Evolutionary conservation across 2,113 vertebrate species (phyloP).

Genomic region (Hydropotes inermis): DNA sequence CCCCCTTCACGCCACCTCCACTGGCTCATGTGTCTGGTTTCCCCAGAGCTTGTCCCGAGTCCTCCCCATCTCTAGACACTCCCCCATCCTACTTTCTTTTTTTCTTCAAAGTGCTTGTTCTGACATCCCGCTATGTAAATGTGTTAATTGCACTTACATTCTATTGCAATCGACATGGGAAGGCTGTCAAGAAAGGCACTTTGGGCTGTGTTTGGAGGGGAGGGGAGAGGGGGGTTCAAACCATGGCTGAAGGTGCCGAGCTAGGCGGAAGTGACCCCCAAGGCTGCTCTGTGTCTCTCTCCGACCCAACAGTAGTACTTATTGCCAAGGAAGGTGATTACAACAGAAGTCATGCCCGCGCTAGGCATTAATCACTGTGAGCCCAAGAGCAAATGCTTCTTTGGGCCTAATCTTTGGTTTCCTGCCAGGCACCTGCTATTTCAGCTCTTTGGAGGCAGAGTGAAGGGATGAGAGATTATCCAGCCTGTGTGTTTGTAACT

Average conservation of each 20-base stretch:
- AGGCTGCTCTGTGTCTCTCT: neutral
- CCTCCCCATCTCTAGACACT: neutral
- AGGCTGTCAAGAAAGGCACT: neutral
- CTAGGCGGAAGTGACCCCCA: neutral
- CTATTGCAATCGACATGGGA: neutral
- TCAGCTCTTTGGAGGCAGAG: neutral
- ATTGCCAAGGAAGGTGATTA: neutral
- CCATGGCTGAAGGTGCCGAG: neutral
- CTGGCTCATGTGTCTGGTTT: rapidly evolving
- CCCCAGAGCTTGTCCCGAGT: neutral
- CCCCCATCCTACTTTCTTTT: neutral
- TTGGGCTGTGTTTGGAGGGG: neutral
- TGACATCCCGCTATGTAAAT: neutral
- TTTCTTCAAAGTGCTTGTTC: neutral
- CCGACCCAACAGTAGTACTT: neutral
- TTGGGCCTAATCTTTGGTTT: neutral
- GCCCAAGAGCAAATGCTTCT: too few species aligned
- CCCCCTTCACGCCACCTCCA: rapidly evolving
- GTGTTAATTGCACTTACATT: neutral
- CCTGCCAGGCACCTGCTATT: too few species aligned
- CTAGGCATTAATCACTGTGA: neutral
- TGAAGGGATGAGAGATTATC: neutral
- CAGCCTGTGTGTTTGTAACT: neutral
- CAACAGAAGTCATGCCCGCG: rapidly evolving
- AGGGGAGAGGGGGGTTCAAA: neutral